Base-by-base conservation (phyloP, 2,113 vertebrate genomes). In the Atractosteus spatula region DNA sequence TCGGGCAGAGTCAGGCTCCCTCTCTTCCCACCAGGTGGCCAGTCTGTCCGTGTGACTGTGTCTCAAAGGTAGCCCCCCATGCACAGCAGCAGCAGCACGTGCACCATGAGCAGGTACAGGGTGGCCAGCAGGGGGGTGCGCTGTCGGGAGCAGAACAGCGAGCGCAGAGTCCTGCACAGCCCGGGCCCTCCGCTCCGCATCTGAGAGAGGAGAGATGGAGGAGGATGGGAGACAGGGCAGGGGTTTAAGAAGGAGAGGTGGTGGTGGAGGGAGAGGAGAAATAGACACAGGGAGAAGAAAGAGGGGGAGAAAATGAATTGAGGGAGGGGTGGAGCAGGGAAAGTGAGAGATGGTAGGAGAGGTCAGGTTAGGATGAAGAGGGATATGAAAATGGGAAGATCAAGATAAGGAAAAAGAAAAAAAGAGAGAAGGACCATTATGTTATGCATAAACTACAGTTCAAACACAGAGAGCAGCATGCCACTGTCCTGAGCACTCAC, bases 21-120 rank as follows among this genome's bases (percentile, higher is more conserved):
- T 29, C 29, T 29, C 29, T 29, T 29, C 29, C 29, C 29, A 29
- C 29, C 29, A 29, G 29, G 29, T 51, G 10, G 47, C 47, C 5
- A 7, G 47, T 51, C 47, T 1, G 3, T n/a, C 8, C 56, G 3
- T 56, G 51, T 11, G 16, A 44, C 43, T 42, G 54, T 51, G 41
- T 85, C 76, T 91, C 86, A 99, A 1, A 99, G 85, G 86, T 86
- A 94, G 54, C 96, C 97, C 0, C 94, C 93, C 74, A 97, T 79
- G 79, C 96, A 98, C 3, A 99, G 88, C 78, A 98, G 70, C 44
- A 99, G 89, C 56, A 98, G 84, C 7, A 89, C 75, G 1, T 99
- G 97, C 76, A 99, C 75, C 1, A 89, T 89, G 51, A 98, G 81
- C 76, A 98, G 82, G 73, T 98, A 99, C 12, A 85, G 2, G 5